These are phyloP conservation scores for Muntiacus reevesi DNA, from an alignment of 2,113 vertebrate genomes.

Conservation along the genomic window DNA sequence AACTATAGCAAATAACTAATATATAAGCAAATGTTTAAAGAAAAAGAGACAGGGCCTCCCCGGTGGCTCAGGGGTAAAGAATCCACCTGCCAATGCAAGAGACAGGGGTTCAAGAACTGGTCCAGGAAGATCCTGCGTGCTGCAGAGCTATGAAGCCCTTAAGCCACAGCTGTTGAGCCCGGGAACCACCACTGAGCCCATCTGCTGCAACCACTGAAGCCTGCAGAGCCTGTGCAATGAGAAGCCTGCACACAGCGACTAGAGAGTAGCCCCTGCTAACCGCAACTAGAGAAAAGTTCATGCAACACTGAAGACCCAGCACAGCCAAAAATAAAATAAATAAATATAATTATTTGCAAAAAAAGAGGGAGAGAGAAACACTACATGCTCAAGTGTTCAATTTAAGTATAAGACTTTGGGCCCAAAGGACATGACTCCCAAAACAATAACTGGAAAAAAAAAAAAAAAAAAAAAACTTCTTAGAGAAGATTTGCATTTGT, in stretches of 20 bases:
- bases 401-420: background rate
- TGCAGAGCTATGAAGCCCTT: background rate
- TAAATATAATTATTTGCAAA: background rate
- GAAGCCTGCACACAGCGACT: background rate
- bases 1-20: background rate
- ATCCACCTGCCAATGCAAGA: background rate
- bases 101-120: background rate
- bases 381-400: background rate
- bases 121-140: background rate
- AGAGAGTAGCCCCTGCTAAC: background rate
- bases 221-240: background rate
- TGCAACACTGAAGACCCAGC: background rate
- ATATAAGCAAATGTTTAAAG: background rate
- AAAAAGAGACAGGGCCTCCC: background rate
- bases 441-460: background rate
- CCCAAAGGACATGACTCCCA: background rate
- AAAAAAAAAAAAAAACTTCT: background rate
- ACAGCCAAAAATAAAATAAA: background rate
- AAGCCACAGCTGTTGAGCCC: background rate
- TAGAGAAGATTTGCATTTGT: background rate
- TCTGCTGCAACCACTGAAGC: background rate
- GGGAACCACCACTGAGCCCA: background rate
- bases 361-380: background rate
- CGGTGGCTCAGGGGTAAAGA: background rate
- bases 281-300: background rate